A percentile compares a stretch with the other conserved stretches of the same genome.
Evolutionary conservation across 1,140 invertebrate genomes (phyloP).

Genomic region (Nasonia longicornis): DNA sequence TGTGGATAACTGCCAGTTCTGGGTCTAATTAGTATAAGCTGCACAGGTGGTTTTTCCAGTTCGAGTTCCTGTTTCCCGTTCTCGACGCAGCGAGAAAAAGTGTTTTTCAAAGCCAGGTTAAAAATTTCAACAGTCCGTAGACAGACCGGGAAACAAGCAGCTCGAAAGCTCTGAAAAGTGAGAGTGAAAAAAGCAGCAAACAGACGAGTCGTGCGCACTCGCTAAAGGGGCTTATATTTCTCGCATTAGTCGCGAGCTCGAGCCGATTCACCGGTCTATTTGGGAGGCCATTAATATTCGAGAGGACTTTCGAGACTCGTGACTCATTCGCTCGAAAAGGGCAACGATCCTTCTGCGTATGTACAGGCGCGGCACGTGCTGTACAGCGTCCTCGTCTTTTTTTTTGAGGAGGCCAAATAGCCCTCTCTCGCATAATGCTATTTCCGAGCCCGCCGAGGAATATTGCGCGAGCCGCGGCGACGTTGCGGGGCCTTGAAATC

Average conservation of each 20-base stretch:
- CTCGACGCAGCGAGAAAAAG: not conserved
- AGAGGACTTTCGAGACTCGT: slow-evolving; percentile 18
- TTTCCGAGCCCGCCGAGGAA: not conserved
- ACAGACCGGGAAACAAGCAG: not conserved
- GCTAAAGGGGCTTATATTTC: slow-evolving; percentile 16
- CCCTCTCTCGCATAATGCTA: slow-evolving; percentile 1
- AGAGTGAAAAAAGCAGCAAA: not conserved
- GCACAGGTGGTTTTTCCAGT: not conserved
- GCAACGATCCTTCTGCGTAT: not conserved
- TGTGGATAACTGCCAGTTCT: no score
- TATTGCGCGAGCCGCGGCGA: not conserved
- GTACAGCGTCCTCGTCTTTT: not conserved
- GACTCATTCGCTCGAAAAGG: slow-evolving; percentile 21
- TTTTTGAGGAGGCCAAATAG: not conserved
- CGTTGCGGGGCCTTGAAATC: not conserved
- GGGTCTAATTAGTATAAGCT: not conserved
- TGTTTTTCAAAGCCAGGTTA: no score
- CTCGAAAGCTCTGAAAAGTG: not conserved
- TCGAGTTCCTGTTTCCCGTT: no score
- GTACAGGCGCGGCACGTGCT: not conserved
- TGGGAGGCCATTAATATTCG: slow-evolving; percentile 41
- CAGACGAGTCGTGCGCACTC: not conserved
- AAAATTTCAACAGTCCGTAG: no score
- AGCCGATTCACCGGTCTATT: slow-evolving; percentile 20
- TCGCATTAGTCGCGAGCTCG: not conserved